Percentiles rank a stretch among this genome's conserved stretches.
These are phyloP conservation scores for Bombus picipes DNA, from an alignment of 1,140 invertebrate species.

Conservation along the genomic window DNA sequence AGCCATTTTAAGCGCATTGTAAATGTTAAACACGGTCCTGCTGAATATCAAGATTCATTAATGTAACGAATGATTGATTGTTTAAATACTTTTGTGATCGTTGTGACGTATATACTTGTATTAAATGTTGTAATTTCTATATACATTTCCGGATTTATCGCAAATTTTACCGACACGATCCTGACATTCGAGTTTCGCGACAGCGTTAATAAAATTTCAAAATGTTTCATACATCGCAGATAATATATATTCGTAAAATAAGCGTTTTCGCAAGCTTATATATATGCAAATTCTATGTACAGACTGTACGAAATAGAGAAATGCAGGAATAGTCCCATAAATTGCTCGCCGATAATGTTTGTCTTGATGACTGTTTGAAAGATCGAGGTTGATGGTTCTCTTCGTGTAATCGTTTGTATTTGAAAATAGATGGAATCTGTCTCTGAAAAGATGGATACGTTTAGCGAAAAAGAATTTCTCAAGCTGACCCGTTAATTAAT, in stretches of 20 bases:
- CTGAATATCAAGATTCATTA: too few relatives aligned
- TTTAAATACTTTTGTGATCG: not conserved
- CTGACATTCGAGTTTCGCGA: too few relatives aligned
- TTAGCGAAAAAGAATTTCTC: not conserved
- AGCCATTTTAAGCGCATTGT: too few relatives aligned
- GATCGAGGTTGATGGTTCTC: too few relatives aligned
- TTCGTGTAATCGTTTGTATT: not conserved
- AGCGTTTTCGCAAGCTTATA: accelerated
- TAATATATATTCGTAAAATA: too few relatives aligned
- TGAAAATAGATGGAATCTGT: not conserved
- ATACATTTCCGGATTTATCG: not conserved
- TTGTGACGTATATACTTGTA: not conserved
- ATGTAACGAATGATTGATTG: too few relatives aligned
- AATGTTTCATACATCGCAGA: not conserved
- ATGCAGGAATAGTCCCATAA: not conserved
- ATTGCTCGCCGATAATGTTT: not conserved
- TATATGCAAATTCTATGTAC: too few relatives aligned
- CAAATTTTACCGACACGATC: not conserved
- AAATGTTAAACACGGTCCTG: too few relatives aligned
- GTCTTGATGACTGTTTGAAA: not conserved
- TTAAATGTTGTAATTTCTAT: not conserved
- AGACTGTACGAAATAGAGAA: not conserved
- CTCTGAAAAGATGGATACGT: not conserved
- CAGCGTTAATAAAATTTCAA: not conserved
- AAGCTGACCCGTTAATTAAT: constrained; percentile 38